phyloP scores from a whole-genome alignment of 2,888 invertebrate genomes.

The Gerris lacustris region DNA sequence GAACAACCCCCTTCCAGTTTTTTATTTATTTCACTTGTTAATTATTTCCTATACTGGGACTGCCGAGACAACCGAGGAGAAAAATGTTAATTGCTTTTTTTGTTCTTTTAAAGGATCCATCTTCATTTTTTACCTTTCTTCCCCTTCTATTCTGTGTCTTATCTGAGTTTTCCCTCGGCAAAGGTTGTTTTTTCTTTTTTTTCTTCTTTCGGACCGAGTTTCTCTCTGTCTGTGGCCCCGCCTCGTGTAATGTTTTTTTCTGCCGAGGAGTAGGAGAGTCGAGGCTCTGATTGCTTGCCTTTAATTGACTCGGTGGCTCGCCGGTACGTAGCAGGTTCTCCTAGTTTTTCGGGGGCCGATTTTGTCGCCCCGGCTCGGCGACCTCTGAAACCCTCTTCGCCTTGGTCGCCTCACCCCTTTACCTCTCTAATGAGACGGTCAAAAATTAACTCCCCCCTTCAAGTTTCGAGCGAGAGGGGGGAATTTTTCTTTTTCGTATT shows the following conservation, averaged over 20 bases:
- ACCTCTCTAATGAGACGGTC: neutral
- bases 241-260: neutral
- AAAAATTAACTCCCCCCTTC: neutral
- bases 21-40: conserved; percentile 29
- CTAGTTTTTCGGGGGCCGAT: no score
- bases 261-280: neutral
- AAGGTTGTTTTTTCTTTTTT: neutral
- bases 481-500: no score
- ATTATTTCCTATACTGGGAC: conserved; percentile 29
- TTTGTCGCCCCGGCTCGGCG: neutral
- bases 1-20: conserved; percentile 20
- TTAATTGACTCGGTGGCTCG: conserved; percentile 26
- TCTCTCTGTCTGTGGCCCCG: no score
- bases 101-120: conserved; percentile 26
- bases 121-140: conserved; percentile 28
- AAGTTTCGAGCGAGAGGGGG: neutral
- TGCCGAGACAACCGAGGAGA: conserved; percentile 26
- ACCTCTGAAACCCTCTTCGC: neutral
- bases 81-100: conserved; percentile 31
- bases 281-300: conserved; percentile 24
- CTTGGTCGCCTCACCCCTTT: neutral
- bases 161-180: conserved; percentile 12
- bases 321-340: no score
- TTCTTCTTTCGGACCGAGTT: neutral
- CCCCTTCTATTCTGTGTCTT: conserved; percentile 8